These are phyloP conservation scores for Hoplodrina ambigua DNA, from an alignment of 2,888 invertebrate genomes.

Conservation along the genomic window DNA sequence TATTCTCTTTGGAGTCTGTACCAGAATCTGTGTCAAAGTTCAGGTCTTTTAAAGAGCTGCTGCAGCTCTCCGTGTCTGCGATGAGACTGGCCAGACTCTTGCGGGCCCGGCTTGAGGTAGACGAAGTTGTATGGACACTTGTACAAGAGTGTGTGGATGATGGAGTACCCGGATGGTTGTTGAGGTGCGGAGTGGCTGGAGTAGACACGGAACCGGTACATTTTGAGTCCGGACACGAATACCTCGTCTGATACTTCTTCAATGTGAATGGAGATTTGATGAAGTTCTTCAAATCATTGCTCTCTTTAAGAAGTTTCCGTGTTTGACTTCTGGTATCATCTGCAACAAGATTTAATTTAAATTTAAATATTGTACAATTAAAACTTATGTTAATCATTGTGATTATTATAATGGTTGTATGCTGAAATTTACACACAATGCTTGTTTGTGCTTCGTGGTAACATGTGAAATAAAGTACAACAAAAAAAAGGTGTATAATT, in stretches of 20 bases:
- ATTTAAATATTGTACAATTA: conserved; percentile 39
- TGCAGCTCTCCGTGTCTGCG: conserved; percentile 88
- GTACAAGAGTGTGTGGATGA: conserved; percentile 86
- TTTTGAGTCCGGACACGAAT: conserved; percentile 77
- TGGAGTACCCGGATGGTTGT: conserved; percentile 83
- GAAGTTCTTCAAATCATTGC: conserved; percentile 83
- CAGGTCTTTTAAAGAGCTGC: conserved; percentile 87
- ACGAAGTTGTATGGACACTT: conserved; percentile 83
- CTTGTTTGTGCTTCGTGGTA: conserved; percentile 25
- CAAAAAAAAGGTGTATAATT: conserved; percentile 7
- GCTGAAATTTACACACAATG: conserved; percentile 57
- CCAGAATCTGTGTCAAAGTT: conserved; percentile 87
- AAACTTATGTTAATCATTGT: conserved; percentile 16
- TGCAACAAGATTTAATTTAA: conserved; percentile 47
- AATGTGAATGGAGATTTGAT: conserved; percentile 87
- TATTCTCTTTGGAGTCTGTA: conserved; percentile 87
- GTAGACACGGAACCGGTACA: conserved; percentile 81
- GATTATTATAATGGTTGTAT: conserved; percentile 15
- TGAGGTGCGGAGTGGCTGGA: conserved; percentile 83
- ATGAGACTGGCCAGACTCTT: conserved; percentile 86
- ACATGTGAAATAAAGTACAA: conserved; percentile 8
- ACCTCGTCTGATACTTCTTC: conserved; percentile 84
- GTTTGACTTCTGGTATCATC: conserved; percentile 81
- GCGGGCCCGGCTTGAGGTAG: conserved; percentile 84
- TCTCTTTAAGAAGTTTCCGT: conserved; percentile 78